These are phyloP conservation scores for Andrena bucephala DNA, from an alignment of 2,888 invertebrate genomes.

Conservation along the genomic window DNA sequence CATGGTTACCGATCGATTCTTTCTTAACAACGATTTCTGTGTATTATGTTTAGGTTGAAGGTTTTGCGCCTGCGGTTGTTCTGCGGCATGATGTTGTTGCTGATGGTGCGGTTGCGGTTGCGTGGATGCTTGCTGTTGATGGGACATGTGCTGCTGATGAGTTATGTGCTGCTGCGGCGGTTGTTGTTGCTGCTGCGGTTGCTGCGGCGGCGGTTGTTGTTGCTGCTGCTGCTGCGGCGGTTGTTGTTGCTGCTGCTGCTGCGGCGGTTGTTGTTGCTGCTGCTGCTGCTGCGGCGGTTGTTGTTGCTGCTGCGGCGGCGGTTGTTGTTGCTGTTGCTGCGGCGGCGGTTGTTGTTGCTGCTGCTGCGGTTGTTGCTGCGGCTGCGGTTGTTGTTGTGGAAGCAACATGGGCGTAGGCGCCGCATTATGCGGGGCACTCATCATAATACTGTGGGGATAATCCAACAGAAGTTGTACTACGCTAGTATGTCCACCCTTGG, in stretches of 20 bases:
- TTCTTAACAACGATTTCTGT: constrained; percentile 86
- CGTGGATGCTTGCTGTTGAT: constrained; percentile 85
- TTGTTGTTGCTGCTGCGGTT: constrained; percentile 85
- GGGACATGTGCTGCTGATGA: constrained; percentile 80
- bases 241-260: constrained; percentile 84
- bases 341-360: too few relatives aligned
- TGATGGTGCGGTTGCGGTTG: constrained; percentile 84
- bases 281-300: constrained; percentile 74
- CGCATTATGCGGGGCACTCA: constrained; percentile 86
- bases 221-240: constrained; percentile 73
- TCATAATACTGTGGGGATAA: constrained; percentile 94
- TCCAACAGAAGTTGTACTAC: constrained; percentile 98
- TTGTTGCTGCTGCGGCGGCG: constrained; percentile 69
- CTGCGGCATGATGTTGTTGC: constrained; percentile 78
- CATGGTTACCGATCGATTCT: constrained; percentile 86
- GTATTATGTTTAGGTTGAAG: constrained; percentile 83
- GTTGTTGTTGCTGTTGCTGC: constrained; percentile 61
- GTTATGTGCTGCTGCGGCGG: constrained; percentile 85
- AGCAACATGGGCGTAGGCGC: constrained; percentile 77
- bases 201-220: constrained; percentile 76
- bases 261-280: constrained; percentile 73
- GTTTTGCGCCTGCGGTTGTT: constrained; percentile 80
- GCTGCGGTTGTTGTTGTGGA: constrained; percentile 75
- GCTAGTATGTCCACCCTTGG: constrained; percentile 98
- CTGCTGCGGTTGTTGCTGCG: constrained; percentile 43